These are phyloP conservation scores for Hybos culiciformis DNA, from an alignment of 2,888 invertebrate species.

Conservation along the genomic window DNA sequence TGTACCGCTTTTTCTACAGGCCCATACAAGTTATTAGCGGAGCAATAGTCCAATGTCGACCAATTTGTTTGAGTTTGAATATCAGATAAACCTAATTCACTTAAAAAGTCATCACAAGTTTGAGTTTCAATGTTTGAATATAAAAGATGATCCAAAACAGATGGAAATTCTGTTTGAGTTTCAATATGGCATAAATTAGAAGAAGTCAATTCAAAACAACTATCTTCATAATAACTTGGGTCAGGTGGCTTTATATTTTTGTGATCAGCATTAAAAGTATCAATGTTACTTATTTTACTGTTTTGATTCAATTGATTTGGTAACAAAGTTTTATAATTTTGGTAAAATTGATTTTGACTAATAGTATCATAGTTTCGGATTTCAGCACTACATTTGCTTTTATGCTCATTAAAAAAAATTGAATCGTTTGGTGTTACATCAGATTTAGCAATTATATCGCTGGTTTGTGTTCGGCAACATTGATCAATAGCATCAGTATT, in stretches of 20 bases:
- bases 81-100: constrained; percentile 43
- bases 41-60: constrained; percentile 22
- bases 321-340: background rate
- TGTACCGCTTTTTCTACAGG: background rate
- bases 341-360: background rate
- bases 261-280: background rate
- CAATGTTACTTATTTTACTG: constrained; percentile 1
- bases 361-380: no score
- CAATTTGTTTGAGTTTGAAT: constrained; percentile 52
- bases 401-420: no score
- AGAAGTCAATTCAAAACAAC: constrained; percentile 10
- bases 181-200: constrained; percentile 39
- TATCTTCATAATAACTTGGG: constrained; percentile 2
- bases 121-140: constrained; percentile 38
- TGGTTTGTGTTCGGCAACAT: no score
- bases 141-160: constrained; percentile 29
- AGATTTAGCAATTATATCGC: no score
- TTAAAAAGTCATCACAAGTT: constrained; percentile 42
- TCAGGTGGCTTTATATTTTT: background rate
- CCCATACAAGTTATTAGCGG: background rate
- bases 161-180: constrained; percentile 42
- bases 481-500: no score
- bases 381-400: no score
- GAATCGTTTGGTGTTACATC: no score
- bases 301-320: no score